Conservation (phyloP, 2,888 invertebrate species). For the Microdon myrmicae region DNA sequence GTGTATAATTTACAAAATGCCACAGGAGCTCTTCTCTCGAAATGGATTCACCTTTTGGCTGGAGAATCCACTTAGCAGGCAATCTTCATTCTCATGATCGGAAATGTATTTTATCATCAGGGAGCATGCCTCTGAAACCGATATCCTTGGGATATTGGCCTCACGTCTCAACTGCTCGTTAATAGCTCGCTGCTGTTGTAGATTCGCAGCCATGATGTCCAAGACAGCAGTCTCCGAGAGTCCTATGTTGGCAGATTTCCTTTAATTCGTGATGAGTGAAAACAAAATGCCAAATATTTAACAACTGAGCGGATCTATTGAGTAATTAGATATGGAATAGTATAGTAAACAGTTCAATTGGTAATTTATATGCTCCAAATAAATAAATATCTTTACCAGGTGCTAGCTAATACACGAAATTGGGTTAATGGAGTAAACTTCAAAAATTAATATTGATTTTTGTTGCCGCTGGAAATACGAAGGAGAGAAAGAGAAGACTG, state of each 20-base stretch:
- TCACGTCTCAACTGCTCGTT: conserved; percentile 94
- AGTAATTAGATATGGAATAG: conserved; percentile 1
- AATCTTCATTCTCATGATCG: conserved; percentile 93
- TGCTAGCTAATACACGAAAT: conserved; percentile 38
- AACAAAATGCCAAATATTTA: not conserved
- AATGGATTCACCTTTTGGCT: conserved; percentile 96
- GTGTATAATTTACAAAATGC: conserved; percentile 75
- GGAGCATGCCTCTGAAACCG: conserved; percentile 83
- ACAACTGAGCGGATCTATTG: not conserved
- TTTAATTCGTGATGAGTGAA: not conserved
- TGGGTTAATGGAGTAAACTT: conserved; percentile 47
- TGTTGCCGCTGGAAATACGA: no score
- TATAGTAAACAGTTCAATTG: conserved; percentile 8
- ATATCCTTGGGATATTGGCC: conserved; percentile 84
- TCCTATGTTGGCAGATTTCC: conserved; percentile 61
- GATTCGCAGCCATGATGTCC: conserved; percentile 92
- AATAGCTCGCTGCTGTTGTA: conserved; percentile 90
- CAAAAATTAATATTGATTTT: conserved; percentile 43
- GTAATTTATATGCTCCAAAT: conserved; percentile 9
- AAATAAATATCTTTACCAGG: not conserved
- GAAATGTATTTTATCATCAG: conserved; percentile 91
- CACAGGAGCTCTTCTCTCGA: conserved; percentile 91
- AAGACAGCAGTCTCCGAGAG: conserved; percentile 84
- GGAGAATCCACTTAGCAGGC: conserved; percentile 90
- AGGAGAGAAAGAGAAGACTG: no score